These are phyloP conservation scores for Pithecia hirsuta DNA, from an alignment of 2,797 vertebrate species.

Conservation along the genomic window DNA sequence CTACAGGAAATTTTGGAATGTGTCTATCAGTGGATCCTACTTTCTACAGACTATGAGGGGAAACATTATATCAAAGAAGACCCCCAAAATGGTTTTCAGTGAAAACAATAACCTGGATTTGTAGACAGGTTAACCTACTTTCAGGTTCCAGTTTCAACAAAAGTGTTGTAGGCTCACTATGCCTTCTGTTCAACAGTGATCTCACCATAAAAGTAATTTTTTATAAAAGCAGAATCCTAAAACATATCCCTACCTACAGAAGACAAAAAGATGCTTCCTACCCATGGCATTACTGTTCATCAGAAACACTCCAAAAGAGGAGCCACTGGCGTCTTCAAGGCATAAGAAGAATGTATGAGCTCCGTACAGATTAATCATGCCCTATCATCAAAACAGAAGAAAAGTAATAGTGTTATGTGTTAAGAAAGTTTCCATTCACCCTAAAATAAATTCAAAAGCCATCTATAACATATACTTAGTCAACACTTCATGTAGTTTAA, in stretches of 20 bases:
- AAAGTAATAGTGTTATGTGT: neutral
- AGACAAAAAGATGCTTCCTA: slow-evolving; percentile 78
- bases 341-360: slow-evolving; percentile 96
- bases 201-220: neutral
- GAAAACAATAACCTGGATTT: neutral
- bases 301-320: slow-evolving; percentile 94
- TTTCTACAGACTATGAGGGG: neutral
- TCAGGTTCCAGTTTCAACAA: neutral
- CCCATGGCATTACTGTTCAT: slow-evolving; percentile 99
- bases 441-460: neutral
- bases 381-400: slow-evolving; percentile 81
- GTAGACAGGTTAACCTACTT: neutral
- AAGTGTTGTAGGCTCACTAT: neutral
- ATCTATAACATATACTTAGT: neutral
- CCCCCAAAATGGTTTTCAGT: neutral
- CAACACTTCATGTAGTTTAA: neutral
- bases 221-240: neutral
- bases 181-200: neutral
- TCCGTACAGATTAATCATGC: slow-evolving; percentile 93
- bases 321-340: slow-evolving; percentile 91
- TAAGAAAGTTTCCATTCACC: neutral
- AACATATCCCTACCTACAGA: neutral
- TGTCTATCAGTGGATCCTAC: neutral
- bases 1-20: neutral
- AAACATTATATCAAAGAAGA: neutral